Conservation (phyloP, 1,140 invertebrate species). For the Drosophila lacertosa region DNA sequence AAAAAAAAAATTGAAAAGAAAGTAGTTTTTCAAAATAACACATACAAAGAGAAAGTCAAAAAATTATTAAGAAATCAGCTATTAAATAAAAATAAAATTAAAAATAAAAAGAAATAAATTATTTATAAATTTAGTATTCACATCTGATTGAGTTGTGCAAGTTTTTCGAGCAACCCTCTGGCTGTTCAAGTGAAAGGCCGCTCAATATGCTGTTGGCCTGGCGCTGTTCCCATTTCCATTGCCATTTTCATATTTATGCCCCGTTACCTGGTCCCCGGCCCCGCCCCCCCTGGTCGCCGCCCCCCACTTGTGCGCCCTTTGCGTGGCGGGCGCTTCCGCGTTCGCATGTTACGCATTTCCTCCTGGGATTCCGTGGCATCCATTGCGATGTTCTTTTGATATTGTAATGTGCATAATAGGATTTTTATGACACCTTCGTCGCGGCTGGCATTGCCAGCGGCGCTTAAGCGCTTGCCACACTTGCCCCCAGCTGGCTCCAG, state of each 20-base stretch:
- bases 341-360: conserved; percentile 60
- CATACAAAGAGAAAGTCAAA: no score
- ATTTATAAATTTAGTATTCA: no score
- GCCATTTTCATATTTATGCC: neutral
- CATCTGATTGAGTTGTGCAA: neutral
- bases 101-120: no score
- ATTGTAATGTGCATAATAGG: conserved; percentile 81
- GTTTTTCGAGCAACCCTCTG: neutral
- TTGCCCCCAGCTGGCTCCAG: conserved; percentile 34
- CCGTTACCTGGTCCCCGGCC: no score
- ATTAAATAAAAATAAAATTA: no score
- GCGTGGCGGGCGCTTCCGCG: conserved; percentile 38
- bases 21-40: no score
- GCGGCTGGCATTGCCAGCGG: conserved; percentile 48
- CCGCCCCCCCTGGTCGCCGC: no score
- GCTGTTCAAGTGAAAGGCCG: neutral
- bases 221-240: conserved; percentile 2
- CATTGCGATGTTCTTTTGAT: conserved; percentile 63
- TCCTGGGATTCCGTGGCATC: conserved; percentile 62
- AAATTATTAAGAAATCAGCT: no score
- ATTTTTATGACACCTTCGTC: conserved; percentile 75
- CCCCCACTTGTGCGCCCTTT: conserved; percentile 25
- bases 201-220: conserved; percentile 4
- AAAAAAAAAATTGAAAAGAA: no score
- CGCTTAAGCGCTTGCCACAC: conserved; percentile 2